Evolutionary conservation across 2,113 vertebrate genomes (phyloP).

Genomic region (Notothenia rossii): DNA sequence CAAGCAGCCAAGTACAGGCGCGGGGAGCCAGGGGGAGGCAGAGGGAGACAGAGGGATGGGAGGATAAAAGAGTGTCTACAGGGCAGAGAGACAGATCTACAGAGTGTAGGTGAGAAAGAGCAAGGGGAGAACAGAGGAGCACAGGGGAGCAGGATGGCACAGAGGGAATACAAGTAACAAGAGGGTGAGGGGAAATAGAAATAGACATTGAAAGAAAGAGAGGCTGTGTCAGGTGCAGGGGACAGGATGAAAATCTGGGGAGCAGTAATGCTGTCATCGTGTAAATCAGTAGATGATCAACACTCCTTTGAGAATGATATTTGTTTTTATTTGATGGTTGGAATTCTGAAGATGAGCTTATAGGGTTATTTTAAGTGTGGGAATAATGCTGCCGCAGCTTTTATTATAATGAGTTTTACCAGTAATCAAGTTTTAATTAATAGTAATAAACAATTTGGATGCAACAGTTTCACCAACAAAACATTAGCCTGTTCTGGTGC

Average conservation of each 20-base stretch:
- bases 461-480: constrained; percentile 22
- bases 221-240: constrained; percentile 28
- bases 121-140: constrained; percentile 20
- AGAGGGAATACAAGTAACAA: constrained; percentile 29
- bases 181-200: constrained; percentile 20
- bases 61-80: constrained; percentile 69
- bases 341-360: constrained; percentile 13
- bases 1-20: constrained; percentile 72
- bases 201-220: not conserved
- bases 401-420: constrained; percentile 33
- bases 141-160: not conserved
- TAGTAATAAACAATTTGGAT: constrained; percentile 32
- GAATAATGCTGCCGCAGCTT: constrained; percentile 2
- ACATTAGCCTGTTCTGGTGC: constrained; percentile 9
- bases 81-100: constrained; percentile 58
- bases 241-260: constrained; percentile 16
- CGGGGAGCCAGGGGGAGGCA: constrained; percentile 68
- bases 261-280: constrained; percentile 1
- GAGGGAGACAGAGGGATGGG: constrained; percentile 69
- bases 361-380: constrained; percentile 7
- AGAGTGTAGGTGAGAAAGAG: constrained; percentile 57
- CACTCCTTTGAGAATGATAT: not conserved
- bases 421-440: constrained; percentile 51
- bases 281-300: constrained; percentile 5
- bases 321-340: constrained; percentile 20